phyloP scores from a whole-genome alignment of 1,140 invertebrate species.

The Caenorhabditis briggsae region DNA sequence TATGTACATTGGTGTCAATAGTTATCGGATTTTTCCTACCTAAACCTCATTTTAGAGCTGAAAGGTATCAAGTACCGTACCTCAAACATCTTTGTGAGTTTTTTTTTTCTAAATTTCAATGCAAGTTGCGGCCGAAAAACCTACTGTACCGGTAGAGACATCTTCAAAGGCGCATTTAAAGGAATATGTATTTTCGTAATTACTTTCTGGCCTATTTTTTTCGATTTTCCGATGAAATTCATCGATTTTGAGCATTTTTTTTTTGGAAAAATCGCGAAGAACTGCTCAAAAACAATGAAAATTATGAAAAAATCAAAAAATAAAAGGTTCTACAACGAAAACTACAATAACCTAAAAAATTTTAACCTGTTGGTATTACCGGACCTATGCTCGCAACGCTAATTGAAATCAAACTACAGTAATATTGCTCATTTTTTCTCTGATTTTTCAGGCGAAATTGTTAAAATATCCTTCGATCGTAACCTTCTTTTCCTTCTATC shows the following conservation, averaged over 20 bases:
- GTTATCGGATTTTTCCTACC: constrained; percentile 7
- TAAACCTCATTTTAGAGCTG: not conserved
- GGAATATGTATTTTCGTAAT: too few species aligned
- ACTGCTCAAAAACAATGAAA: too few species aligned
- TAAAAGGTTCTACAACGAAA: too few species aligned
- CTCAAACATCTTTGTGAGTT: constrained; percentile 27
- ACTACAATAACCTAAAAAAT: not conserved
- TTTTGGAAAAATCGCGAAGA: not conserved
- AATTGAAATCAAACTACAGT: too few species aligned
- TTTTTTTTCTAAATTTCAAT: too few species aligned
- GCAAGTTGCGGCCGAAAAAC: too few species aligned
- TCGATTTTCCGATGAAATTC: too few species aligned
- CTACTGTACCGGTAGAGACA: not conserved
- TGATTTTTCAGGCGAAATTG: constrained; percentile 26
- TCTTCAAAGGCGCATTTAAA: too few species aligned
- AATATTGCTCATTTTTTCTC: not conserved
- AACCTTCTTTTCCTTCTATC: not conserved
- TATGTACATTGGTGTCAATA: constrained; percentile 5
- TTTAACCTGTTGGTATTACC: too few species aligned
- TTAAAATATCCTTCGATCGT: constrained; percentile 16
- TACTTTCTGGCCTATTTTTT: too few species aligned
- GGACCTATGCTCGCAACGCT: too few species aligned
- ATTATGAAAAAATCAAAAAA: too few species aligned
- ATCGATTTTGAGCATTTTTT: not conserved
- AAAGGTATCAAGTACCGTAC: constrained; percentile 27